A percentile compares a stretch with the other conserved stretches of the same genome.
These are phyloP conservation scores for Poecilia gillii DNA, from an alignment of 2,797 vertebrate genomes.

Conservation along the genomic window DNA sequence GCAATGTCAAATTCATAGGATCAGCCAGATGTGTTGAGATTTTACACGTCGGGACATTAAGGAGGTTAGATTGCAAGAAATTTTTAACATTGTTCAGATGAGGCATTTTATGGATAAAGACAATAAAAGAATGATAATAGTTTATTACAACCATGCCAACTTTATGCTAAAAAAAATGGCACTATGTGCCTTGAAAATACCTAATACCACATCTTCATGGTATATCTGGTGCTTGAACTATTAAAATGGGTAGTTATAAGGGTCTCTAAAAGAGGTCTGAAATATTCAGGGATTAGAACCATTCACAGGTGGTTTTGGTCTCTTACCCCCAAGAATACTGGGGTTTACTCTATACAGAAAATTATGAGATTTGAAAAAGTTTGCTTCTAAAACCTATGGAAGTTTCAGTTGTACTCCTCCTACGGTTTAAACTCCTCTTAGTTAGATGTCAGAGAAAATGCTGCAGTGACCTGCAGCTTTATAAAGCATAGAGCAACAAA, in stretches of 20 bases:
- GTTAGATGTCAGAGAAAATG: not conserved
- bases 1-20: slow-evolving; percentile 41
- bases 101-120: not conserved
- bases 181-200: no score
- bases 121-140: not conserved
- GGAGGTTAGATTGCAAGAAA: slow-evolving; percentile 1
- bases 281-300: not conserved
- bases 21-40: slow-evolving; percentile 43
- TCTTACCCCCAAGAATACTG: not conserved
- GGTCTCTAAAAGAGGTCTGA: not conserved
- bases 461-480: not conserved
- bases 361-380: not conserved
- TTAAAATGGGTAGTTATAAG: not conserved
- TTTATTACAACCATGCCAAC: not conserved
- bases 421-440: not conserved
- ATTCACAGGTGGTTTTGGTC: not conserved
- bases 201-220: no score
- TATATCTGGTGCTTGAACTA: not conserved
- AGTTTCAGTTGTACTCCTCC: not conserved
- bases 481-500: not conserved
- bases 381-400: not conserved
- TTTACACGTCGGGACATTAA: slow-evolving; percentile 42
- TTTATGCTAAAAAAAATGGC: no score
- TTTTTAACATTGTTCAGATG: not conserved
- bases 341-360: not conserved